A percentile compares a stretch with the other conserved stretches of the same genome.
Conservation (phyloP, 1,140 invertebrate species). For the Anoplophora glabripennis region DNA sequence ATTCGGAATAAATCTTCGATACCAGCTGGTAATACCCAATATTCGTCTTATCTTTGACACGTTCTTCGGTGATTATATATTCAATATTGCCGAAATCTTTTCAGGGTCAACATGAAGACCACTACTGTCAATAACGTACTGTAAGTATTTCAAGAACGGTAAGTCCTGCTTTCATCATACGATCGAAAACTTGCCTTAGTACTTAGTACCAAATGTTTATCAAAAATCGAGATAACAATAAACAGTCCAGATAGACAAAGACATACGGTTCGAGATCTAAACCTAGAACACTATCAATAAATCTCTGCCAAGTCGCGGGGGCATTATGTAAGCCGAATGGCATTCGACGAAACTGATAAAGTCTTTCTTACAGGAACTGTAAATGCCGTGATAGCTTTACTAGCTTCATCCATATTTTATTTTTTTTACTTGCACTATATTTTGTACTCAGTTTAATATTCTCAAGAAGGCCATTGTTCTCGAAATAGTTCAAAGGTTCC, state of each 20-base stretch:
- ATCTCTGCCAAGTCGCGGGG: constrained; percentile 45
- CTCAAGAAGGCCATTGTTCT: too few relatives aligned
- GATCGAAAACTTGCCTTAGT: constrained; percentile 21
- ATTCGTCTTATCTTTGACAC: constrained; percentile 48
- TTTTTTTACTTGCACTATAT: too few relatives aligned
- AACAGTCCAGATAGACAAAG: constrained; percentile 42
- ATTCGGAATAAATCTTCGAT: constrained; percentile 41
- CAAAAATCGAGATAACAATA: constrained; percentile 39
- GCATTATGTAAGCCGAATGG: constrained; percentile 46
- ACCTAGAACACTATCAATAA: constrained; percentile 44
- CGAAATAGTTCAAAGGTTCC: too few relatives aligned
- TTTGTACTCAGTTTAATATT: too few relatives aligned
- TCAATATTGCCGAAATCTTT: constrained; percentile 38
- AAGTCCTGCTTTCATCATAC: constrained; percentile 24
- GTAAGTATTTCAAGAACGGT: constrained; percentile 43
- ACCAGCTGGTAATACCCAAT: constrained; percentile 49
- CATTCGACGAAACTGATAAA: constrained; percentile 44
- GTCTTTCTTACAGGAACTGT: constrained; percentile 39
- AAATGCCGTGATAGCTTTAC: constrained; percentile 35
- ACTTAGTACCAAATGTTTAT: constrained; percentile 41
- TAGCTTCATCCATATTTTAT: neutral
- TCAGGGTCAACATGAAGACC: constrained; percentile 39
- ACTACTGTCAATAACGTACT: constrained; percentile 38
- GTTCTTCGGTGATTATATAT: constrained; percentile 35
- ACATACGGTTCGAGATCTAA: constrained; percentile 36